Percentiles rank a stretch among this genome's conserved stretches.
Conservation (phyloP, 2,797 vertebrate species). For the Avahi laniger region DNA sequence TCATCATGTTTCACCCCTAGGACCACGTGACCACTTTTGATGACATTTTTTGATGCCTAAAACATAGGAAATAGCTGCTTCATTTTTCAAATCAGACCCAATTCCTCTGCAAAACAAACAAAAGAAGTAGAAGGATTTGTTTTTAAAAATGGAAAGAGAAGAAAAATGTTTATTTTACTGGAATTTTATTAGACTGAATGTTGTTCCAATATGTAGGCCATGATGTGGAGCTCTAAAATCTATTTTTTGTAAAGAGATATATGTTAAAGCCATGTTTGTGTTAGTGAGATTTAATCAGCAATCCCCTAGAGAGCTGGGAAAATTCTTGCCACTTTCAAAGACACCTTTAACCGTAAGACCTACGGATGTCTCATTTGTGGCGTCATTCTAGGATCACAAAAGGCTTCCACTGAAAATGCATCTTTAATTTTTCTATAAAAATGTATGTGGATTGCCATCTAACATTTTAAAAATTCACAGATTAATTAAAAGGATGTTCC, state of each 20-base stretch:
- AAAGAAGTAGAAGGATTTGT: neutral
- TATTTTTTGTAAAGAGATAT: neutral
- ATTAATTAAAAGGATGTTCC: neutral
- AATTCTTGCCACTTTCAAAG: neutral
- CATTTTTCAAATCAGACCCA: neutral
- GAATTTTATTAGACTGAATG: neutral
- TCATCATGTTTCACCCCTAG: accelerated
- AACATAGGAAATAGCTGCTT: neutral
- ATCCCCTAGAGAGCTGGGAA: neutral
- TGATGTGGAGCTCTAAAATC: neutral
- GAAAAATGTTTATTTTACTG: constrained; percentile 13
- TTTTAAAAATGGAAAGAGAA: neutral
- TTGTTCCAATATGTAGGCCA: neutral
- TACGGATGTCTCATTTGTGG: neutral
- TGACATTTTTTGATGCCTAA: neutral
- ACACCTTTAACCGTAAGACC: neutral
- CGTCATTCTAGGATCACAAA: neutral
- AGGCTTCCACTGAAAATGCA: neutral
- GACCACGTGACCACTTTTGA: neutral
- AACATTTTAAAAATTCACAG: neutral
- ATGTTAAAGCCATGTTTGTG: neutral
- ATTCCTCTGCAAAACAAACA: neutral
- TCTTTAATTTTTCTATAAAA: constrained; percentile 4
- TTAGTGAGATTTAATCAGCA: neutral
- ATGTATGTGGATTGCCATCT: neutral